Evolutionary conservation across 2,797 vertebrate genomes (phyloP), one percentile per base, ranked within the genome.

Genomic region (Gephyroberyx darwinii): DNA sequence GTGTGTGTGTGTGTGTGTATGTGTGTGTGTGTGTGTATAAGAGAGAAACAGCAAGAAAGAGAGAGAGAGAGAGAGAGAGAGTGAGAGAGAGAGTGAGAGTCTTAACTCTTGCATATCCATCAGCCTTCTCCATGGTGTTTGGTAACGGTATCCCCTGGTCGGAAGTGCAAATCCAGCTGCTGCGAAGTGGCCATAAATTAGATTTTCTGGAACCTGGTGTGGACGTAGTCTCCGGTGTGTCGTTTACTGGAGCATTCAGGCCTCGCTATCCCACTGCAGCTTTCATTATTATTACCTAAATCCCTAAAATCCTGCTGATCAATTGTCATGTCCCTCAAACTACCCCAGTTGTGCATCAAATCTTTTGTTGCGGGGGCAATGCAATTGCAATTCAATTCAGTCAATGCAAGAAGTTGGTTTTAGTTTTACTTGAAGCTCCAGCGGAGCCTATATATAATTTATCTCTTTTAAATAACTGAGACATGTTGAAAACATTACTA

Each of bases 161-260:
- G 92, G 93, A 93, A 93, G 92, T 93, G 86, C 86, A 92, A 92
- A 92, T 92, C 87, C 92, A 91, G 89, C 90, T 91, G 92, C 91
- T 82, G 90, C 78, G 70, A 91, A 87, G 88, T 83, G 83, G 85
- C 75, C 78, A 91, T 91, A 91, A 94, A 93, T 93, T 88, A 80
- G 83, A 92, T 94, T 93, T 91, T 90, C 89, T 89, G 80, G 88
- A 88, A 84, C 79, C 82, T 88, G 86, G 79, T 84, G 89, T 84
- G 90, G 86, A 78, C 82, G 57, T 69, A 67, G 78, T 90, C 89
- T 88, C 88, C 67, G 67, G 84, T 86, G 90, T 84, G 84, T 73
- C 45, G 33, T 88, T 88, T 71, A 69, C 75, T 83, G 59, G 59
- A 84, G 71, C 41, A 22, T 70, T 77, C 45, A 35, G 63, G 65